Evolutionary conservation across 2,888 invertebrate genomes (phyloP), one percentile per base, ranked within the genome.

Genomic region (Drosophila acutilabella): DNA sequence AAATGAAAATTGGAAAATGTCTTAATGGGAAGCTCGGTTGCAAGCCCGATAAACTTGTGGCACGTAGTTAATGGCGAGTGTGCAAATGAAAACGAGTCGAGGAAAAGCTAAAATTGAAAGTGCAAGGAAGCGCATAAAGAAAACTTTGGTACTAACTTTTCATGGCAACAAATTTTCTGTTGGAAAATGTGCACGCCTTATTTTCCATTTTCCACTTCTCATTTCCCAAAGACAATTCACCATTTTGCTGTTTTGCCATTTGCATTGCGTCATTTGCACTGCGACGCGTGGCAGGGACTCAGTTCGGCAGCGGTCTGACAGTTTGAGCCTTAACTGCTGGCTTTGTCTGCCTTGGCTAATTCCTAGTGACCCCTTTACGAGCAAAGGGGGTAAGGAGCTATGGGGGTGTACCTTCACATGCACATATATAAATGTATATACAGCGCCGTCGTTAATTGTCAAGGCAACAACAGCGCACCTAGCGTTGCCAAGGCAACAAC

Each of bases 231-330:
- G 4, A 10, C 33, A 68, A 79, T 79, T 47, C 26, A 8, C 30
- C 30, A 45, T 36, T 40, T 71, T 13, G 4, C 11, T 13, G 64
- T 30, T 30, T 30, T 8, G 30, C 65, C 78, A 82, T 83, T 83
- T 83, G 78, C 81, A 86, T 87, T 82, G 85, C 82, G 88, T 84
- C 88, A 87, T 84, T 69, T 76, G 64, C 56, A 61, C 44, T 36
- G 40, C 38, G 45, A 53, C 16, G 14, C 23, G 13, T 30, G 13
- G 44, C 30, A 30, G 30, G 30, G 8, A 30, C 30, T 30, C 30
- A 30, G 13, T 42, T 42, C 54, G 30, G 33, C 11, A 13, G 45
- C 38, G 53, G 23, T 33, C 51, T 60, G 41, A 38, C 57, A 20
- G 36, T 45, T 11, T 59, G 33, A 18, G 48, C 48, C 57, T 64